These are phyloP conservation scores for Mormyrops attenuatus DNA, from an alignment of 2,797 vertebrate genomes.

Conservation along the genomic window DNA sequence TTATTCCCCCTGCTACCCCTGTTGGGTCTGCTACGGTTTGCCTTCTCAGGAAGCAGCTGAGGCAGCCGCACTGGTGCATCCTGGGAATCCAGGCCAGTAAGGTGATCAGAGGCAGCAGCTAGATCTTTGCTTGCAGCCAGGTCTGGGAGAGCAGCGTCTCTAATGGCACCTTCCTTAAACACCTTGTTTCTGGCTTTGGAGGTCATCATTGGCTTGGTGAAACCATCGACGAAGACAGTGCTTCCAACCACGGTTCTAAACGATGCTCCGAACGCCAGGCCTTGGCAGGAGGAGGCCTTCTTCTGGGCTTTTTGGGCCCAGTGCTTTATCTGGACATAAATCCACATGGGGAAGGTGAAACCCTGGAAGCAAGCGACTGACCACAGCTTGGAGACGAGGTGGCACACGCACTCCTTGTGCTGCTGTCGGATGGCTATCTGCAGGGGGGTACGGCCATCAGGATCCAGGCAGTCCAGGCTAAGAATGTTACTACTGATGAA, in stretches of 20 bases:
- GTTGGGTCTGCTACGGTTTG: background rate
- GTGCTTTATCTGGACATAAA: conserved; percentile 63
- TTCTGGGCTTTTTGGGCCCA: conserved; percentile 54
- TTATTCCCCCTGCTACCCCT: background rate
- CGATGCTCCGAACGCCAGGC: conserved; percentile 10
- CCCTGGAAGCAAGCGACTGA: conserved; percentile 55
- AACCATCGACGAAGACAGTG: conserved; percentile 60
- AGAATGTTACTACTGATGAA: conserved; percentile 57
- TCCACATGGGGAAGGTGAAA: conserved; percentile 53
- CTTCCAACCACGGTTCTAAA: conserved; percentile 51
- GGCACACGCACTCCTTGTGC: conserved; percentile 56
- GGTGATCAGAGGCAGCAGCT: background rate
- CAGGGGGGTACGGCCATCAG: conserved; percentile 51
- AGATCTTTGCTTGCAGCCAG: conserved; percentile 27
- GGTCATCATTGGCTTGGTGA: conserved; percentile 57
- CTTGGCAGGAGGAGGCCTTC: conserved; percentile 29
- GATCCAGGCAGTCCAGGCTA: conserved; percentile 53
- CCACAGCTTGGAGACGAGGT: conserved; percentile 59
- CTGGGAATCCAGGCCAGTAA: background rate
- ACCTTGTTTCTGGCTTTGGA: conserved; percentile 47
- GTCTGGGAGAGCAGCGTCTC: conserved; percentile 26
- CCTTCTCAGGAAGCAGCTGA: conserved; percentile 7
- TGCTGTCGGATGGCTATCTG: conserved; percentile 52
- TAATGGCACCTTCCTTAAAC: conserved; percentile 27
- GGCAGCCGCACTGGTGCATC: background rate